Base-by-base conservation (phyloP, 2,888 invertebrate genomes). In the Parthenolecanium corni region DNA sequence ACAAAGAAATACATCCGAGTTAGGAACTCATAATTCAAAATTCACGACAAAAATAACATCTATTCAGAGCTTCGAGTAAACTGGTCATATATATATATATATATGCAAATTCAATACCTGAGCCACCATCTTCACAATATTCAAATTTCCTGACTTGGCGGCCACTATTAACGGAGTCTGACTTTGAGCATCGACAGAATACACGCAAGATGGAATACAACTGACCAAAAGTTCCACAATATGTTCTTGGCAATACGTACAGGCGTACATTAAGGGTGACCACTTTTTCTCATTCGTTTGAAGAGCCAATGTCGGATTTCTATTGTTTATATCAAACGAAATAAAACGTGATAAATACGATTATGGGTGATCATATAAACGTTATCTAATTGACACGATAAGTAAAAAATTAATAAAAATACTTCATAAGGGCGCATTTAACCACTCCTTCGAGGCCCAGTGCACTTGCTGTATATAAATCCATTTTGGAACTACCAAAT, bases 231-330 rank as follows among this genome's bases (percentile, higher is more conserved):
- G 42, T 36, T 64, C 49, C 1, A 68, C 67, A 11, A 67, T 46
- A 2, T 64, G 23, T 38, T 64, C 38, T 47, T 66, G 64, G 12
- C 67, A 67, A 61, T 66, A 67, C 64, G 66, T 67, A 53, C 69
- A 68, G 11, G 70, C 70, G 51, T 69, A 70, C 70, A 70, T 70
- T 40, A 70, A 62, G 9, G 67, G 67, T 11, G 68, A 69, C 70
- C 70, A 70, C 16, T 68, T 68, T 21, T 66, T 66, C 38, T 47
- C 42, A 58, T 70, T 70, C 9, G 12, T 12, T 23, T 38, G 21
- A 12, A 61, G 49, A 23, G 36, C 38, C 9, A 24, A 23, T 20
- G 25, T 24, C 9, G 36, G 51, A 49, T 61, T 20, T 14, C 61
- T 61, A 16, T 20, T 24, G 18, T 9, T 36, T n/a, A 21, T 25